Conservation (phyloP, 1,140 invertebrate species). For the Vollenhovia emeryi region DNA sequence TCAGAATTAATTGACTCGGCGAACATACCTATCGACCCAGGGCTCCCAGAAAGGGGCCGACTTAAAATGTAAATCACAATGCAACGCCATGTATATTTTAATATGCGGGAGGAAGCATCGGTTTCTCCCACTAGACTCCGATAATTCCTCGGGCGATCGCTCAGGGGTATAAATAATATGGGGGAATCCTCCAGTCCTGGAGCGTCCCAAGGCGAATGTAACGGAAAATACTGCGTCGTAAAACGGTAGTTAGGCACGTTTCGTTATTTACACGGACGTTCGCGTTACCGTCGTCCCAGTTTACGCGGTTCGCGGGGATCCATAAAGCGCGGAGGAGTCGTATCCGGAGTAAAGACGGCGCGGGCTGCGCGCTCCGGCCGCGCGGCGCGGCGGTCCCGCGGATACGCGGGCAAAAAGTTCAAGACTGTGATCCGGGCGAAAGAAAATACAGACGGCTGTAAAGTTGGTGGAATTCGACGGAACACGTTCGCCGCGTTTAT, state of each 20-base stretch:
- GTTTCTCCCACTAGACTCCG: neutral
- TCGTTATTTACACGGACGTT: conserved; percentile 18
- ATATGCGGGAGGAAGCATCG: neutral
- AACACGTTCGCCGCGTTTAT: neutral
- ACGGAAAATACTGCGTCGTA: neutral
- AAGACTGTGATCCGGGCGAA: neutral
- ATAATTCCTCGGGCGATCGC: conserved; percentile 15
- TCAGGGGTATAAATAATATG: neutral
- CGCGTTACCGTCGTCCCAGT: conserved; percentile 3
- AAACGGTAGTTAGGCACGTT: conserved; percentile 25
- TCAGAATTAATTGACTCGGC: conserved; percentile 13
- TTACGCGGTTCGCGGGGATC: conserved; percentile 26
- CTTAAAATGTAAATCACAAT: conserved; percentile 38
- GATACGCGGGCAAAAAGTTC: conserved; percentile 42
- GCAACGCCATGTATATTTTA: neutral
- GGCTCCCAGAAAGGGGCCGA: neutral
- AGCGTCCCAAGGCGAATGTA: neutral
- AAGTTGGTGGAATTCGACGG: neutral
- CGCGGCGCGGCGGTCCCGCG: neutral
- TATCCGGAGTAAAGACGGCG: neutral
- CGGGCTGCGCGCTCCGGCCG: too few species aligned
- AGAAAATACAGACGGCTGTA: neutral
- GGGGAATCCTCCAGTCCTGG: neutral
- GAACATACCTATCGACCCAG: neutral
- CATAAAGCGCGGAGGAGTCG: conserved; percentile 33